Conservation (phyloP, 1,140 invertebrate genomes). For the Gryon sp. region DNA sequence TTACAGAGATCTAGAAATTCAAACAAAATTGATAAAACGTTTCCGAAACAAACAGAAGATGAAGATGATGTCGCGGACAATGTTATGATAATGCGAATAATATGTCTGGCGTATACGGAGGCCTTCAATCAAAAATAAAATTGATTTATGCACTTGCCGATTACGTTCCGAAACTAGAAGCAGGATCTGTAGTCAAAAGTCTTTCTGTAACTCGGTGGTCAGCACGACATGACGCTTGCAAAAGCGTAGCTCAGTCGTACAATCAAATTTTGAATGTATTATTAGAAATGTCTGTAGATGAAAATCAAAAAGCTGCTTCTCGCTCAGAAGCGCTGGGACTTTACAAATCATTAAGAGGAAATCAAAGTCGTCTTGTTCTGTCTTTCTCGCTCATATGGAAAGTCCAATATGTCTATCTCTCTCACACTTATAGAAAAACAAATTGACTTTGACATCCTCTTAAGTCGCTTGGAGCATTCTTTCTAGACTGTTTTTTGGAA, state of each 20-base stretch:
- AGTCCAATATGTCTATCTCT: too few species aligned
- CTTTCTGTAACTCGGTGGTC: conserved; percentile 32
- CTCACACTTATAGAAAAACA: too few species aligned
- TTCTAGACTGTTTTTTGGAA: conserved; percentile 32
- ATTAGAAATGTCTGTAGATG: conserved; percentile 22
- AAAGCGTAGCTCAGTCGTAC: conserved; percentile 24
- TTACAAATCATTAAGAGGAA: conserved; percentile 21
- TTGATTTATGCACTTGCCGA: too few species aligned
- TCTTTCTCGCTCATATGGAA: too few species aligned
- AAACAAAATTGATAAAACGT: too few species aligned
- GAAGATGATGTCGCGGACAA: conserved; percentile 68
- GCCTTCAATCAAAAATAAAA: too few species aligned
- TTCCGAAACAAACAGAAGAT: too few species aligned
- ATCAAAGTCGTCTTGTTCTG: too few species aligned
- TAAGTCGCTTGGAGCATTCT: too few species aligned
- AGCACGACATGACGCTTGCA: conserved; percentile 28
- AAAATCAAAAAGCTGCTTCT: conserved; percentile 19
- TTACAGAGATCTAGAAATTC: too few species aligned
- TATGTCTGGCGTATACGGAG: too few species aligned
- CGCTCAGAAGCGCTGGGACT: conserved; percentile 31
- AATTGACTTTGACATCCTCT: too few species aligned
- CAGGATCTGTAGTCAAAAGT: conserved; percentile 10
- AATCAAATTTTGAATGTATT: conserved; percentile 11
- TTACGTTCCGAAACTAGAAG: conserved; percentile 5
- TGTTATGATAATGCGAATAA: conserved; percentile 70